Conservation (phyloP, 2,888 invertebrate species). For the Lithophane socia region DNA sequence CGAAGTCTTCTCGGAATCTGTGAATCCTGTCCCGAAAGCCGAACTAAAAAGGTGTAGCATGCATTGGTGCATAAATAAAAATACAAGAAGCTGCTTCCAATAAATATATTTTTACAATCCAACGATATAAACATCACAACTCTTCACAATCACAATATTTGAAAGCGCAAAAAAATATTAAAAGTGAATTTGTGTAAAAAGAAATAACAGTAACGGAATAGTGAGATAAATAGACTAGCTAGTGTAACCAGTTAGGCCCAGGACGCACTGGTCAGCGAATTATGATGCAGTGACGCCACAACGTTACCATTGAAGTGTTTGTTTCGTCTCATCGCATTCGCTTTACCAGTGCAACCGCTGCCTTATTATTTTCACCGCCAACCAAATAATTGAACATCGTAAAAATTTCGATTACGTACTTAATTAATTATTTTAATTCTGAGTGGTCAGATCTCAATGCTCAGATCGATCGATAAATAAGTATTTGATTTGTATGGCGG, state of each 20-base stretch:
- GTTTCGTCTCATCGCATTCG: neutral
- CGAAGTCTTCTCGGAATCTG: neutral
- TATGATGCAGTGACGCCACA: neutral
- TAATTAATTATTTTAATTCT: neutral
- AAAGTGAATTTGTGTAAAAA: constrained; percentile 41
- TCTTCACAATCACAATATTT: constrained; percentile 62
- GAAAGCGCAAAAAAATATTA: constrained; percentile 72
- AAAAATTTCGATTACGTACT: neutral
- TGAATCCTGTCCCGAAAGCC: constrained; percentile 23
- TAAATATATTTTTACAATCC: constrained; percentile 81
- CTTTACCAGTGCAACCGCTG: neutral
- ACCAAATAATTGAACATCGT: constrained; percentile 3
- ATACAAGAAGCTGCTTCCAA: constrained; percentile 83
- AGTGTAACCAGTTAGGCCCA: neutral
- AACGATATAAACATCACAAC: constrained; percentile 71
- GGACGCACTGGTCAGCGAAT: neutral
- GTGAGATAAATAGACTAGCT: constrained; percentile 37
- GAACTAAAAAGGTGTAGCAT: constrained; percentile 54
- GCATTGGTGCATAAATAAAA: constrained; percentile 80
- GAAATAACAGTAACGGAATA: constrained; percentile 31
- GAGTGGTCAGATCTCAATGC: neutral
- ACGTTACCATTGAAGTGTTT: neutral
- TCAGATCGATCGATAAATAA: neutral
- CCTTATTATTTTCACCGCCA: constrained; percentile 24
- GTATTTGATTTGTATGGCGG: neutral